Conservation (phyloP, 2,888 invertebrate genomes). For the Synergus gifuensis region DNA sequence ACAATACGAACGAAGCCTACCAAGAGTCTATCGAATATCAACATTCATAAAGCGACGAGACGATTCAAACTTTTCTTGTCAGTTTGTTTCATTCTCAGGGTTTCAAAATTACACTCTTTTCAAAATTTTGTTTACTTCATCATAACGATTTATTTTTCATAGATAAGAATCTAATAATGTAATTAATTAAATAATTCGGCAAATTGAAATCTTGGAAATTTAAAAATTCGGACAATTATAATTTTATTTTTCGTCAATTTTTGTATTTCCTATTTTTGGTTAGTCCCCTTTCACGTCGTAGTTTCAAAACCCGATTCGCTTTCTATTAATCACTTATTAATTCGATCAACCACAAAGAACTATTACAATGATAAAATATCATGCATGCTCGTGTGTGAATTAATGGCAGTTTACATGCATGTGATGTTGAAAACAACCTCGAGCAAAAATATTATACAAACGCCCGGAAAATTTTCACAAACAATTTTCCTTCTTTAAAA, state of each 20-base stretch:
- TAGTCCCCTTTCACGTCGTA: not conserved
- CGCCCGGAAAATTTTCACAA: slow-evolving; percentile 12
- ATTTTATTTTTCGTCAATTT: too few species aligned
- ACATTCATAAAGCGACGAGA: slow-evolving; percentile 10
- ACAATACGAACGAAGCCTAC: slow-evolving; percentile 38
- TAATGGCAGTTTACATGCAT: slow-evolving; percentile 38
- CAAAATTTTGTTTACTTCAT: not conserved
- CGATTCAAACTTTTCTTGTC: not conserved
- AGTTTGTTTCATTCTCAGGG: not conserved
- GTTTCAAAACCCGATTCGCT: slow-evolving; percentile 8
- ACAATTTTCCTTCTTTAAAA: not conserved
- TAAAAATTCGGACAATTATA: too few species aligned
- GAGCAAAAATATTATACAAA: slow-evolving; percentile 6
- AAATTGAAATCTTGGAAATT: not conserved
- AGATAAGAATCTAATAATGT: too few species aligned
- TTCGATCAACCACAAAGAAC: slow-evolving; percentile 37
- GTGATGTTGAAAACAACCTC: not conserved
- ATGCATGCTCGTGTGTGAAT: slow-evolving; percentile 25
- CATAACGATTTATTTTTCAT: too few species aligned
- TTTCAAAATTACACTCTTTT: not conserved
- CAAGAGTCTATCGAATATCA: slow-evolving; percentile 15
- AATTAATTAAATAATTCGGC: too few species aligned
- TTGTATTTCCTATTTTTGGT: too few species aligned
- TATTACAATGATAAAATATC: slow-evolving; percentile 30
- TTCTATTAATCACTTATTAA: slow-evolving; percentile 32